Percentiles rank a stretch among this genome's conserved stretches.
These are phyloP conservation scores for Oligia latruncula DNA, from an alignment of 2,888 invertebrate genomes.

Conservation along the genomic window DNA sequence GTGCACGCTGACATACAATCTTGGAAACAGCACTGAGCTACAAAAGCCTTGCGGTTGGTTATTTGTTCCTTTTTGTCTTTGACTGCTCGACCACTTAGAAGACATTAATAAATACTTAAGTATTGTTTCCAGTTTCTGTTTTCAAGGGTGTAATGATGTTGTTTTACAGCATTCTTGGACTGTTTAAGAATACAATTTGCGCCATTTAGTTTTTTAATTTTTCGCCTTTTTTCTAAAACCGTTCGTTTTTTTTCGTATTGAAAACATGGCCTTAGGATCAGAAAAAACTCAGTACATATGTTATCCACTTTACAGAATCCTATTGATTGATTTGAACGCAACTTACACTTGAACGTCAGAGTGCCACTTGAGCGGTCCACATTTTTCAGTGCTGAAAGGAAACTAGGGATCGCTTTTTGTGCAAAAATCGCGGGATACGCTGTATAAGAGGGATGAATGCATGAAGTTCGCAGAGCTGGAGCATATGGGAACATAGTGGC, in stretches of 20 bases:
- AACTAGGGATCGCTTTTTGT: conserved; percentile 27
- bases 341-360: conserved; percentile 31
- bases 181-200: not conserved
- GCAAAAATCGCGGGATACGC: not conserved
- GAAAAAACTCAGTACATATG: not conserved
- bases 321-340: conserved; percentile 20
- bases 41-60: conserved; percentile 11
- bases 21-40: conserved; percentile 8
- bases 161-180: too few relatives aligned
- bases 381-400: conserved; percentile 39
- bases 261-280: too few relatives aligned
- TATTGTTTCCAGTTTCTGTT: conserved; percentile 9
- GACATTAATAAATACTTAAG: conserved; percentile 15
- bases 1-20: conserved; percentile 22
- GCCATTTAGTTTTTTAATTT: not conserved
- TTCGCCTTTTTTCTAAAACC: not conserved
- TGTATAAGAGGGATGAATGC: conserved; percentile 14
- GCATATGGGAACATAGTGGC: conserved; percentile 8
- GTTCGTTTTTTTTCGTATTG: not conserved
- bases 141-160: not conserved
- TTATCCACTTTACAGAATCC: not conserved
- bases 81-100: conserved; percentile 5
- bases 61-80: conserved; percentile 8
- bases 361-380: conserved; percentile 34
- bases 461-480: conserved; percentile 11